Conservation (phyloP, 2,797 vertebrate genomes). For the Falco berigora region DNA sequence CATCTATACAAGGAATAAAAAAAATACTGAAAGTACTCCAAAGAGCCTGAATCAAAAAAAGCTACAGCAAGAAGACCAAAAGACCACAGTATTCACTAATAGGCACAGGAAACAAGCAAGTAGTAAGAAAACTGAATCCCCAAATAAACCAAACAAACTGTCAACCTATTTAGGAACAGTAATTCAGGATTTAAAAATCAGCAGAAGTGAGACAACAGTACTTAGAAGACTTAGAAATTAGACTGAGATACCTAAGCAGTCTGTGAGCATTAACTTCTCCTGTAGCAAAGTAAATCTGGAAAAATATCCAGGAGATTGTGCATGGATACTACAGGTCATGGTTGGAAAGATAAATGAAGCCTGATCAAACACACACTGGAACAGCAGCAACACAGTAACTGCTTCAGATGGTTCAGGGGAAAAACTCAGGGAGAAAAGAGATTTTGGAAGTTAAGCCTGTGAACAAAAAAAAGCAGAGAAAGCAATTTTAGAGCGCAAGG, state of each 20-base stretch:
- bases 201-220: background rate
- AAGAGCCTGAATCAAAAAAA: background rate
- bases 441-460: background rate
- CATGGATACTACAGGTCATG: background rate
- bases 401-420: background rate
- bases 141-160: background rate
- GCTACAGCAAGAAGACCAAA: background rate
- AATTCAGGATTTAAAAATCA: background rate
- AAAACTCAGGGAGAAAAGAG: background rate
- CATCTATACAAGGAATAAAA: background rate
- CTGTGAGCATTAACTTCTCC: background rate
- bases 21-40: background rate
- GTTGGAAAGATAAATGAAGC: background rate
- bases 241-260: background rate
- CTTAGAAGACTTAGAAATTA: background rate
- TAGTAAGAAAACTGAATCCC: background rate
- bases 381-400: background rate
- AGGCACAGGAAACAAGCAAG: background rate
- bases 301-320: background rate
- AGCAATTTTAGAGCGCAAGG: background rate
- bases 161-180: background rate
- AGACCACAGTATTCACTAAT: background rate
- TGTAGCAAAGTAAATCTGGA: background rate
- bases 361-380: background rate
- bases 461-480: background rate